A percentile compares a stretch with the other conserved stretches of the same genome.
These are phyloP conservation scores for Phainopepla nitens DNA, from an alignment of 2,113 vertebrate genomes.

Conservation along the genomic window DNA sequence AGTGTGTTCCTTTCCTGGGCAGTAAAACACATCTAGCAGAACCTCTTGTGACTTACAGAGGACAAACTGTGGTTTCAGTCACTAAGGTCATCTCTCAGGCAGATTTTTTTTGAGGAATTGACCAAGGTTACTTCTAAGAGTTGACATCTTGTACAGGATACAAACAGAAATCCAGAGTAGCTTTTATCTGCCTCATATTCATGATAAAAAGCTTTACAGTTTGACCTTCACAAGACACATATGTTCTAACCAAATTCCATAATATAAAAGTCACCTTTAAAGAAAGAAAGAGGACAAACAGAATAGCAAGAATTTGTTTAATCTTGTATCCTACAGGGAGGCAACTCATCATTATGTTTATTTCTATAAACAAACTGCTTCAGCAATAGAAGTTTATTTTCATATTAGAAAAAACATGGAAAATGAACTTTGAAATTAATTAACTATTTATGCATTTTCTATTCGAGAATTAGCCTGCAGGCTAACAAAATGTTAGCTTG, in stretches of 20 bases:
- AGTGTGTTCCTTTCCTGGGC: neutral
- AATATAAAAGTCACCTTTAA: neutral
- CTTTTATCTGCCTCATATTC: slow-evolving; percentile 13
- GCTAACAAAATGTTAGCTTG: slow-evolving; percentile 49
- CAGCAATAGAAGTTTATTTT: slow-evolving; percentile 27
- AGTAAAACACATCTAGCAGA: neutral
- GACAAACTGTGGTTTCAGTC: neutral
- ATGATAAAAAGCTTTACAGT: slow-evolving; percentile 7
- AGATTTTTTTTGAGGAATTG: neutral
- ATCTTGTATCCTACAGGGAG: neutral
- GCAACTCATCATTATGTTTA: neutral
- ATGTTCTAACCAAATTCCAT: neutral
- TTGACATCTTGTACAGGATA: neutral
- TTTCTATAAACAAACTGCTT: neutral
- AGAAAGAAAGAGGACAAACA: neutral
- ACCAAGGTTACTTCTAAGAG: neutral
- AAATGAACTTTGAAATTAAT: slow-evolving; percentile 43
- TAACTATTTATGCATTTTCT: slow-evolving; percentile 29
- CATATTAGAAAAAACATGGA: neutral
- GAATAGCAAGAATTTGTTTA: neutral
- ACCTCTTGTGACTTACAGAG: neutral
- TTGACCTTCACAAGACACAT: neutral
- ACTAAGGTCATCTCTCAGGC: neutral
- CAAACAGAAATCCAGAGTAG: neutral
- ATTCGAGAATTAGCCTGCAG: slow-evolving; percentile 27